Conservation (phyloP, 2,888 invertebrate species). For the Melinopterus prodromus region DNA sequence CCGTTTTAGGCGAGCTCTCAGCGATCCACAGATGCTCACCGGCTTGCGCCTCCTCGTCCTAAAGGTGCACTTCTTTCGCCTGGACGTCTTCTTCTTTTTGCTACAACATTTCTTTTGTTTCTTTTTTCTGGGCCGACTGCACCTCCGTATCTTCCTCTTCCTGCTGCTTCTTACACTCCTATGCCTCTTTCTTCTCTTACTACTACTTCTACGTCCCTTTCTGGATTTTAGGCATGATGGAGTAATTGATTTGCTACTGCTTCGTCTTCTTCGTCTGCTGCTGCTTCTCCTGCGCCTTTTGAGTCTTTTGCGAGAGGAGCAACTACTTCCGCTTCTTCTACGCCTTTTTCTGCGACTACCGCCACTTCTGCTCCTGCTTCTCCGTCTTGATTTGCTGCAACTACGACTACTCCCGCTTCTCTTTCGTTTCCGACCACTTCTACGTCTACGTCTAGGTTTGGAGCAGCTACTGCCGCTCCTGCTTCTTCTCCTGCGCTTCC, state of each 20-base stretch:
- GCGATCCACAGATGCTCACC: not conserved
- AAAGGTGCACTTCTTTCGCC: not conserved
- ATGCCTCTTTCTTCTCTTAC: too few species aligned
- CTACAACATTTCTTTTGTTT: not conserved
- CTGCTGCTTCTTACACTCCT: constrained; percentile 10
- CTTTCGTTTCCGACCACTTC: constrained; percentile 33
- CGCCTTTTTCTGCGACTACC: too few species aligned
- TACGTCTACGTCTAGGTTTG: constrained; percentile 41
- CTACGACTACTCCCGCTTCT: not conserved
- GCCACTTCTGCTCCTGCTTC: constrained; percentile 5
- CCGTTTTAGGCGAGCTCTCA: not conserved
- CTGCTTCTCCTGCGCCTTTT: not conserved
- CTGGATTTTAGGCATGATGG: too few species aligned
- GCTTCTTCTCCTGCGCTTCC: constrained; percentile 46
- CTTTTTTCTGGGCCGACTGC: not conserved
- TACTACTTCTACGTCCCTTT: too few species aligned
- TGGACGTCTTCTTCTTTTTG: not conserved
- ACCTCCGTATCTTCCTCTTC: not conserved
- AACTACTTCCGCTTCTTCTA: not conserved
- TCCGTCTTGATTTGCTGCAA: not conserved
- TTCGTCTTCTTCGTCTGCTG: too few species aligned
- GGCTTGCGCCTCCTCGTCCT: not conserved
- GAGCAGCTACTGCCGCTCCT: constrained; percentile 48
- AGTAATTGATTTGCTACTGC: too few species aligned
- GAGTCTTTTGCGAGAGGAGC: not conserved